These are phyloP conservation scores for Amphibalanus amphitrite DNA, from an alignment of 1,140 invertebrate species.

Conservation along the genomic window DNA sequence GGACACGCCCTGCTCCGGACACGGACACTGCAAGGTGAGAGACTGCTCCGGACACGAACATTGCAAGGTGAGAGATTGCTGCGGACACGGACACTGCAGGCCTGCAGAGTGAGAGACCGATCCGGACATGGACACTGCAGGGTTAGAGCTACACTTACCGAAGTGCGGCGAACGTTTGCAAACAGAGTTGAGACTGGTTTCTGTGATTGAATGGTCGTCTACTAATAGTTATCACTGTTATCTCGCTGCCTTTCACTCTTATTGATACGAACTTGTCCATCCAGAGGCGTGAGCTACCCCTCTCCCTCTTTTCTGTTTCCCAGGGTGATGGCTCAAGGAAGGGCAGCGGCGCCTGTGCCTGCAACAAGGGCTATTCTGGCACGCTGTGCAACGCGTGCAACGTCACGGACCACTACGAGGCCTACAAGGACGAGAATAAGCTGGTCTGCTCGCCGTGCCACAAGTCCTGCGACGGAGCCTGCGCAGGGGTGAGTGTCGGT, in stretches of 20 bases:
- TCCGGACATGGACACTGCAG: too few relatives aligned
- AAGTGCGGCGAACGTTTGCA: too few relatives aligned
- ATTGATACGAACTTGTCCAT: too few relatives aligned
- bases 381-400: slow-evolving; percentile 57
- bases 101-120: background rate
- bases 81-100: too few relatives aligned
- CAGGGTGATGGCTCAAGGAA: slow-evolving; percentile 76
- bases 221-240: too few relatives aligned
- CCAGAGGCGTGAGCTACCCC: too few relatives aligned
- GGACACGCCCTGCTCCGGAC: slow-evolving; percentile 57
- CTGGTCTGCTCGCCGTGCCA: slow-evolving; percentile 69
- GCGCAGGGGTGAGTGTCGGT: slow-evolving; percentile 37
- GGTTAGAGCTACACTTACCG: too few relatives aligned
- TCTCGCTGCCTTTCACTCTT: too few relatives aligned
- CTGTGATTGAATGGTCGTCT: too few relatives aligned
- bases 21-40: slow-evolving; percentile 84
- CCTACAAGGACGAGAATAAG: slow-evolving; percentile 58
- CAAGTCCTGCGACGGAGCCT: slow-evolving; percentile 57
- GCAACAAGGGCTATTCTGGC: slow-evolving; percentile 67
- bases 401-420: slow-evolving; percentile 49
- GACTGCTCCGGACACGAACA: slow-evolving; percentile 13
- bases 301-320: slow-evolving; percentile 4
- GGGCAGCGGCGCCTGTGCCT: slow-evolving; percentile 80
- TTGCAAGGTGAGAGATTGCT: background rate
- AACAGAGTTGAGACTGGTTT: too few relatives aligned